Percentiles rank a stretch among this genome's conserved stretches.
Conservation (phyloP, 2,797 vertebrate species). For the Fratercula arctica region DNA sequence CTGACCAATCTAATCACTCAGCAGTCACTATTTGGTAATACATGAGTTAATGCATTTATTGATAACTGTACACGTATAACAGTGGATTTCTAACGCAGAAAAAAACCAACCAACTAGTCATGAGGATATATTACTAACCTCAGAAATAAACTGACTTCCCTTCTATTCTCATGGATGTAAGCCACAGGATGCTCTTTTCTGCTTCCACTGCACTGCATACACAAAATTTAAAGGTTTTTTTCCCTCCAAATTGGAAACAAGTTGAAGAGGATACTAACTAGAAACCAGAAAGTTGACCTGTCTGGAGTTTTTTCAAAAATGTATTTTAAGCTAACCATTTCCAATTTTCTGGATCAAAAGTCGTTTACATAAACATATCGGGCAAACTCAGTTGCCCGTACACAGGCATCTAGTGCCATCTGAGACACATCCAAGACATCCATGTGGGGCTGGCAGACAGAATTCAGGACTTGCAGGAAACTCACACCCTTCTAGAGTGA, state of each 20-base stretch:
- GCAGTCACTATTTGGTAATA: background rate
- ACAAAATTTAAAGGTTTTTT: background rate
- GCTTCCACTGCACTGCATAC: background rate
- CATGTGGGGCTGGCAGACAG: background rate
- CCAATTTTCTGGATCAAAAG: background rate
- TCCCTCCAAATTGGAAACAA: background rate
- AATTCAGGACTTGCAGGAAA: background rate
- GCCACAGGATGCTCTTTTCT: background rate
- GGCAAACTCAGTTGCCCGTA: background rate
- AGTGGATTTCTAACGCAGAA: background rate
- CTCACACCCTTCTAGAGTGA: background rate
- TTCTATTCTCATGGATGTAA: background rate
- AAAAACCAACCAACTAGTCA: background rate
- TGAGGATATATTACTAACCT: background rate
- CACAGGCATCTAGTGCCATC: background rate
- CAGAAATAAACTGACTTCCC: background rate
- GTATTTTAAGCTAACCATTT: background rate
- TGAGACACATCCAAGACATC: too few species aligned
- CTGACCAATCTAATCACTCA: background rate
- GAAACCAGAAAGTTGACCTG: background rate
- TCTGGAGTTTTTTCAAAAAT: background rate
- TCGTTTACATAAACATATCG: accelerated
- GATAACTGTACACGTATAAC: background rate
- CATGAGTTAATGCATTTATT: background rate
- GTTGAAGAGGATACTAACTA: background rate